Evolutionary conservation across 37 sponge, comb jelly and placozoan genomes (phyloP).

Genomic region (Halichondria panicea): DNA sequence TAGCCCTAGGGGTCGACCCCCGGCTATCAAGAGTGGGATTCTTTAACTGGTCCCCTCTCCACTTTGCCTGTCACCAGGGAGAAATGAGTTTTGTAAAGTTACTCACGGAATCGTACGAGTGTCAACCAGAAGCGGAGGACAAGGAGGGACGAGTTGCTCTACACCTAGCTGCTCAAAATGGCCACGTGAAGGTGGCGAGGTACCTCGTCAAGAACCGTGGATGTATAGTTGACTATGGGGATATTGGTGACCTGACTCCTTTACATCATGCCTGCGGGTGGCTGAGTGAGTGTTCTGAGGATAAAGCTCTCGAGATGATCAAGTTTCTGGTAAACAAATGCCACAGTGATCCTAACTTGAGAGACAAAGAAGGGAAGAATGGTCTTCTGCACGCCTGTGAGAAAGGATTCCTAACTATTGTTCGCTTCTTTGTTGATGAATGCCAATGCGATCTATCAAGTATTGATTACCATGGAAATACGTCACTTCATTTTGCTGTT

Average conservation of each 20-base stretch:
- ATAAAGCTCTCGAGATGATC: not conserved
- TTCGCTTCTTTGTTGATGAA: slow-evolving; percentile 3
- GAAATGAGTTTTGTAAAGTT: slow-evolving; percentile 4
- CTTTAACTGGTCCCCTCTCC: slow-evolving; percentile 24
- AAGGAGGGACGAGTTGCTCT: slow-evolving; percentile 13
- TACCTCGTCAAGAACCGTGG: slow-evolving; percentile 7
- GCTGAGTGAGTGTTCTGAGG: slow-evolving; percentile 19
- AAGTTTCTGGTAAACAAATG: slow-evolving; percentile 1
- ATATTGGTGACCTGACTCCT: slow-evolving; percentile 12
- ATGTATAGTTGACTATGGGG: slow-evolving; percentile 1
- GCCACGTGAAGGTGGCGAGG: not conserved
- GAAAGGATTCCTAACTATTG: slow-evolving; percentile 9
- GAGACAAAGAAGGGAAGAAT: slow-evolving; percentile 16
- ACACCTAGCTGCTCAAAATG: slow-evolving; percentile 19
- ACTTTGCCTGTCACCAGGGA: slow-evolving; percentile 8
- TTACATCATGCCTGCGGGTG: slow-evolving; percentile 14
- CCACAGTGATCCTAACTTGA: not conserved
- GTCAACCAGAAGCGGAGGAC: not conserved
- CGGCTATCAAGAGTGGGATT: not conserved
- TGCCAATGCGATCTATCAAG: not conserved
- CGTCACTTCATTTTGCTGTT: slow-evolving; percentile 10
- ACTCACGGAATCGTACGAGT: not conserved
- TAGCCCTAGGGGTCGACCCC: slow-evolving; percentile 3
- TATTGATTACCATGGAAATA: slow-evolving; percentile 7
- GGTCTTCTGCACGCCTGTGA: slow-evolving; percentile 14